A percentile compares a stretch with the other conserved stretches of the same genome.
Conservation (phyloP, 2,888 invertebrate species). For the Drosophila sordidula region DNA sequence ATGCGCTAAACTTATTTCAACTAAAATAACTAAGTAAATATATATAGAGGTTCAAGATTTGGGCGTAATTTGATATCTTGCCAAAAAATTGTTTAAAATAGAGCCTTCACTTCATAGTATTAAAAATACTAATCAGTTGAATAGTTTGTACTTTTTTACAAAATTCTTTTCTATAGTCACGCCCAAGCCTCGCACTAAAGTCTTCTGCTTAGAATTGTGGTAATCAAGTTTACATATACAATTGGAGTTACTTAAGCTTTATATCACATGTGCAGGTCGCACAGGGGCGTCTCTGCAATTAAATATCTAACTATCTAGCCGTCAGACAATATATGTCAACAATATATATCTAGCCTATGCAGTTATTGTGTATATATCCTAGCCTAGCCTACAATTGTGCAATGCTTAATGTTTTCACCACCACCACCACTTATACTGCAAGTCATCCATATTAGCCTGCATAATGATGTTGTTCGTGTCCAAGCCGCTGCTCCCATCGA, state of each 20-base stretch:
- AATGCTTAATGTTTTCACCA: constrained; percentile 75
- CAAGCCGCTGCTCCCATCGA: constrained; percentile 82
- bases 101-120: too few species aligned
- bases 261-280: constrained; percentile 63
- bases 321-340: constrained; percentile 1
- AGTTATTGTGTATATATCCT: constrained; percentile 29
- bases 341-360: constrained; percentile 29
- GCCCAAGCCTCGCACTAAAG: constrained; percentile 18
- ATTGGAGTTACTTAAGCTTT: constrained; percentile 73
- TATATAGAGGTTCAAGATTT: constrained; percentile 7
- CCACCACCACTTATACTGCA: constrained; percentile 84
- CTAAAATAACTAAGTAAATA: constrained; percentile 40
- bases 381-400: constrained; percentile 58
- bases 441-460: constrained; percentile 84
- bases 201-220: constrained; percentile 23
- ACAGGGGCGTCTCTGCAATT: constrained; percentile 25
- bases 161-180: not conserved
- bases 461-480: constrained; percentile 83
- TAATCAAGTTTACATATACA: constrained; percentile 58
- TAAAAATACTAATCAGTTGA: not conserved
- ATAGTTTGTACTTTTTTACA: constrained; percentile 3
- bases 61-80: not conserved
- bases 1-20: constrained; percentile 58
- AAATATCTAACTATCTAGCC: constrained; percentile 26
- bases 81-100: not conserved